These are phyloP conservation scores for Apolygus lucorum DNA, from an alignment of 1,140 invertebrate species.

Conservation along the genomic window DNA sequence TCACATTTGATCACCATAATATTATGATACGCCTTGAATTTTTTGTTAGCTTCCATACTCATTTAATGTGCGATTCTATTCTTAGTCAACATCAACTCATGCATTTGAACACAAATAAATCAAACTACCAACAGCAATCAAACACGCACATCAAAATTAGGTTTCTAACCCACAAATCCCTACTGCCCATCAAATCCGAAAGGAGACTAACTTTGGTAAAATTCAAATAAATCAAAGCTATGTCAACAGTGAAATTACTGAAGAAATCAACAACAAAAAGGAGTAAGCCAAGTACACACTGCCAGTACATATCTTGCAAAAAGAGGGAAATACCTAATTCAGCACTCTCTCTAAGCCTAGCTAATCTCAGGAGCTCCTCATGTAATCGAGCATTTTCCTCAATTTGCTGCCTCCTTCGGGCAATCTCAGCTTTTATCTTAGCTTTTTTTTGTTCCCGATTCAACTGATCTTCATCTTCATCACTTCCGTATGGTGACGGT, in stretches of 20 bases:
- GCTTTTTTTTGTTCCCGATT: constrained; percentile 51
- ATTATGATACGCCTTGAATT: too few relatives aligned
- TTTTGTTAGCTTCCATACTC: too few relatives aligned
- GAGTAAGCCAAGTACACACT: neutral
- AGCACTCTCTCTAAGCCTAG: constrained; percentile 41
- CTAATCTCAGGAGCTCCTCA: constrained; percentile 47
- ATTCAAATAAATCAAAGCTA: neutral
- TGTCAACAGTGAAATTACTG: neutral
- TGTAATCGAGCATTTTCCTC: constrained; percentile 51
- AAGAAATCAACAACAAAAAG: neutral
- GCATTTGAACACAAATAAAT: neutral
- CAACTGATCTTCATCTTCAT: constrained; percentile 41
- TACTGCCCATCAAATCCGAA: neutral
- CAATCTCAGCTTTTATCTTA: constrained; percentile 55
- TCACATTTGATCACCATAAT: too few relatives aligned
- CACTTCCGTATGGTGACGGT: constrained; percentile 48
- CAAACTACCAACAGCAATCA: neutral
- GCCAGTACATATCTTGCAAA: constrained; percentile 14
- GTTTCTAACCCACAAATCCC: neutral
- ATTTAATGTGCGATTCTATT: too few relatives aligned
- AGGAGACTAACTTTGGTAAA: neutral
- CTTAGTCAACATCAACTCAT: neutral
- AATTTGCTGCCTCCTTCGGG: constrained; percentile 50
- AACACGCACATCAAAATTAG: neutral
- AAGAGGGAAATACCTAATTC: constrained; percentile 36